Conservation (phyloP, 2,888 invertebrate species). For the Cephus rjabovi region DNA sequence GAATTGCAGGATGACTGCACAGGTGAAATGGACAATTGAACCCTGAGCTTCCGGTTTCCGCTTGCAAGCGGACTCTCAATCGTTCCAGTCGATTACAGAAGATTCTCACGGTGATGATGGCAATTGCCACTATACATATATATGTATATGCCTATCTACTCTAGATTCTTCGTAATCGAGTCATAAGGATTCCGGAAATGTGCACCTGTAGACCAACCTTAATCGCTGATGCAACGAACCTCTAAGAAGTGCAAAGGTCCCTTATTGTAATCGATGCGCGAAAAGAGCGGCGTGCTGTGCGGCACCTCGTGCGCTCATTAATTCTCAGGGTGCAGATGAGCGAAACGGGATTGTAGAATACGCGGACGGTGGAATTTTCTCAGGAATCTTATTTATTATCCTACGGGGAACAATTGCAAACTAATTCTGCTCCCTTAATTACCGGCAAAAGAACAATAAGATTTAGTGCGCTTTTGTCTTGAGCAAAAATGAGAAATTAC, state of each 20-base stretch:
- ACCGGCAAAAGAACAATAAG: conserved; percentile 65
- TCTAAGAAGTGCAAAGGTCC: conserved; percentile 15
- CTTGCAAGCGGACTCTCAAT: neutral
- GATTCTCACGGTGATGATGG: neutral
- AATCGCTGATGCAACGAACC: neutral
- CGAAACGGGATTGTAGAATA: conserved; percentile 54
- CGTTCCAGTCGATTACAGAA: neutral
- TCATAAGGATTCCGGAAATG: neutral
- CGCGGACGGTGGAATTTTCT: conserved; percentile 54
- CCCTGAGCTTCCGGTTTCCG: neutral
- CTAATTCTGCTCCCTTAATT: conserved; percentile 65
- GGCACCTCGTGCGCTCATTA: conserved; percentile 40
- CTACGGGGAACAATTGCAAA: conserved; percentile 59
- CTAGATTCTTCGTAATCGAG: neutral
- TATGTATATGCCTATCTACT: neutral
- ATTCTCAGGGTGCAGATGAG: conserved; percentile 51
- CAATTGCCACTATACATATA: neutral
- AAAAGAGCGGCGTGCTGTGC: neutral
- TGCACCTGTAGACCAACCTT: neutral
- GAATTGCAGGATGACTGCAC: neutral
- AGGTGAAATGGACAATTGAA: neutral
- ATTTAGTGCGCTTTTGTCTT: conserved; percentile 64
- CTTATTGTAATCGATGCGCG: conserved; percentile 20
- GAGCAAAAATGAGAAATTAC: conserved; percentile 64
- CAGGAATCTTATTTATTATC: conserved; percentile 65